Evolutionary conservation across 2,113 vertebrate species (phyloP).

Genomic region (Lethenteron reissneri): DNA sequence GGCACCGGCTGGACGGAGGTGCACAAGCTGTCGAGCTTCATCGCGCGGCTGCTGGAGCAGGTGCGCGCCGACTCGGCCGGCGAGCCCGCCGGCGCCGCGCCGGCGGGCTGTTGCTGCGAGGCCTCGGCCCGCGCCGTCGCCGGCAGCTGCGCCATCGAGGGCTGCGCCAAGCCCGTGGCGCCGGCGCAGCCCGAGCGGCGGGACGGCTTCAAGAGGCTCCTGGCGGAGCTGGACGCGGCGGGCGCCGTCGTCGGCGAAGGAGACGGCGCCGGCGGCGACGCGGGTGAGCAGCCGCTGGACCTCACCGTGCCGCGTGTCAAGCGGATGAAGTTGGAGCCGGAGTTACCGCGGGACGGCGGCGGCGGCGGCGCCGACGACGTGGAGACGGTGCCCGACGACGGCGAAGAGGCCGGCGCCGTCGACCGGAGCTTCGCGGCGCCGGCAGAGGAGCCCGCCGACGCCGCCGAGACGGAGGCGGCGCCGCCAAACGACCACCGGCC

Average conservation of each 20-base stretch:
- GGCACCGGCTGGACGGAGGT: not conserved
- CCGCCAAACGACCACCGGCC: not conserved
- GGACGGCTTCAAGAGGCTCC: not conserved
- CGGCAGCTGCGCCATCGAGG: not conserved
- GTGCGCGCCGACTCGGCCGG: not conserved
- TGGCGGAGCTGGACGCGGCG: too few relatives aligned
- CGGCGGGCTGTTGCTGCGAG: not conserved
- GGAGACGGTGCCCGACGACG: not conserved
- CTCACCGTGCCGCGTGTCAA: too few relatives aligned
- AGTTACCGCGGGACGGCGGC: too few relatives aligned
- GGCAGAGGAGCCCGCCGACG: not conserved
- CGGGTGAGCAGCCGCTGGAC: not conserved
- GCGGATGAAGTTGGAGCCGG: too few relatives aligned
- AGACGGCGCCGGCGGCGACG: not conserved
- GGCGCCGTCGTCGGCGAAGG: too few relatives aligned
- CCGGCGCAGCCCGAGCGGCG: not conserved
- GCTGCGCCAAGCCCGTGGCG: not conserved
- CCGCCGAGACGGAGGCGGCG: not conserved
- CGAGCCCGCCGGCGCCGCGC: not conserved
- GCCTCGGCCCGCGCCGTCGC: not conserved
- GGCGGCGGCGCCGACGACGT: not conserved
- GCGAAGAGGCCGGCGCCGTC: not conserved
- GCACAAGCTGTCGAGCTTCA: conserved; percentile 1
- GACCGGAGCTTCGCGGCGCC: not conserved
- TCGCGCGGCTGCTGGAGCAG: not conserved